Evolutionary conservation across 2,113 vertebrate species (phyloP).

Genomic region (Limanda limanda): DNA sequence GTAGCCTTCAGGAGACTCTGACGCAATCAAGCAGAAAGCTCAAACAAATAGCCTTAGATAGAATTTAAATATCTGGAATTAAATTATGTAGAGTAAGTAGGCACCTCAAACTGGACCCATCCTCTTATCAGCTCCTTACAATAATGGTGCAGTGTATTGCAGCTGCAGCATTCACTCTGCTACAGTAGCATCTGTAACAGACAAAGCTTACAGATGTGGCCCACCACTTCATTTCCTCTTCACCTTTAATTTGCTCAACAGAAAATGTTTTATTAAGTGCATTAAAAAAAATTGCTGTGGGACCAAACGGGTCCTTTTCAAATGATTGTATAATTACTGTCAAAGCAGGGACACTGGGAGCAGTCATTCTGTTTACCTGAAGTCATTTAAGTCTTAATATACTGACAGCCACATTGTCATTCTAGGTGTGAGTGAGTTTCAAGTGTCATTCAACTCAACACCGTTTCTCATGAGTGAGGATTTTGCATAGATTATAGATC

Average conservation of each 20-base stretch:
- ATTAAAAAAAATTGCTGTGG: slow-evolving; percentile 23
- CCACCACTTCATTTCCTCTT: not conserved
- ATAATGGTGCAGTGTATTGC: not conserved
- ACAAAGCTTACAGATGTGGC: not conserved
- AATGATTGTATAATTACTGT: slow-evolving; percentile 30
- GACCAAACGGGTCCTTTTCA: slow-evolving; percentile 21
- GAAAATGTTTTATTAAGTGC: not conserved
- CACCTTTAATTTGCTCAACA: slow-evolving; percentile 6
- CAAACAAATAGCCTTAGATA: slow-evolving; percentile 61
- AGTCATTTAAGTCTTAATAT: not conserved
- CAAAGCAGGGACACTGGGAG: not conserved
- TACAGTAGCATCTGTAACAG: slow-evolving; percentile 1
- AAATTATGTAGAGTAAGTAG: slow-evolving; percentile 49
- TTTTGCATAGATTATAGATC: not conserved
- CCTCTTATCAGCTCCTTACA: not conserved
- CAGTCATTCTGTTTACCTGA: not conserved
- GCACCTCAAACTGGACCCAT: slow-evolving; percentile 28
- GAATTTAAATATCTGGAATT: slow-evolving; percentile 60
- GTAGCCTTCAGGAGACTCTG: slow-evolving; percentile 19
- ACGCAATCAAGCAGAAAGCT: slow-evolving; percentile 64
- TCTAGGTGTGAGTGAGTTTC: not conserved
- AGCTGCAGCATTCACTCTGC: not conserved
- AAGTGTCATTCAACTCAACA: not conserved
- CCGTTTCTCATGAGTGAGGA: not conserved
- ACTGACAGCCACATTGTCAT: not conserved